phyloP scores from a whole-genome alignment of 1,140 invertebrate genomes.

The Danaus melanippus region DNA sequence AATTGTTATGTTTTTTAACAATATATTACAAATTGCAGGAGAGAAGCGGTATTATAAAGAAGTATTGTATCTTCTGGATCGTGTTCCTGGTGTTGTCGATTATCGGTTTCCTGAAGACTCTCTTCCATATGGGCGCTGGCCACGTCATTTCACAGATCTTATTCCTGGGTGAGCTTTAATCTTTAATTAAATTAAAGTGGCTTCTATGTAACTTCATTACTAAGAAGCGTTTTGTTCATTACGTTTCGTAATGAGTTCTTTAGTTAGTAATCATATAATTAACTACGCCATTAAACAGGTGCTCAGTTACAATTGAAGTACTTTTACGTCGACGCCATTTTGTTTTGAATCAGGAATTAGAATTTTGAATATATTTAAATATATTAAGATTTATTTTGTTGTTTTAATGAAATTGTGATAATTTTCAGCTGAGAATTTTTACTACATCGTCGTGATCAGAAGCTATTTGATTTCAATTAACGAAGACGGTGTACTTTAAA shows the following conservation, averaged over 20 bases:
- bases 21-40: constrained; percentile 33
- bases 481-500: constrained; percentile 57
- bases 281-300: too few relatives aligned
- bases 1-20: too few relatives aligned
- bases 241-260: too few relatives aligned
- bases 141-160: constrained; percentile 55
- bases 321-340: too few relatives aligned
- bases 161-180: constrained; percentile 42
- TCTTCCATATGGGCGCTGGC: constrained; percentile 57
- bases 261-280: too few relatives aligned
- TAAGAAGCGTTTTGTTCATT: too few relatives aligned
- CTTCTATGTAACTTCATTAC: not conserved
- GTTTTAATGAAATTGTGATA: not conserved
- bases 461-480: constrained; percentile 62
- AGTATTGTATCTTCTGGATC: constrained; percentile 67
- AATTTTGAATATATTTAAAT: too few relatives aligned
- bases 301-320: too few relatives aligned
- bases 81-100: constrained; percentile 59
- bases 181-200: not conserved
- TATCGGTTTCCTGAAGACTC: constrained; percentile 57
- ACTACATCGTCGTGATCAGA: constrained; percentile 55
- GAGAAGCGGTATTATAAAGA: constrained; percentile 50
- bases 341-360: too few relatives aligned
- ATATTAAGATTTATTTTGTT: too few relatives aligned
- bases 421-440: constrained; percentile 61